phyloP scores from a whole-genome alignment of 2,797 vertebrate genomes.

The Melanotaenia boesemani region DNA sequence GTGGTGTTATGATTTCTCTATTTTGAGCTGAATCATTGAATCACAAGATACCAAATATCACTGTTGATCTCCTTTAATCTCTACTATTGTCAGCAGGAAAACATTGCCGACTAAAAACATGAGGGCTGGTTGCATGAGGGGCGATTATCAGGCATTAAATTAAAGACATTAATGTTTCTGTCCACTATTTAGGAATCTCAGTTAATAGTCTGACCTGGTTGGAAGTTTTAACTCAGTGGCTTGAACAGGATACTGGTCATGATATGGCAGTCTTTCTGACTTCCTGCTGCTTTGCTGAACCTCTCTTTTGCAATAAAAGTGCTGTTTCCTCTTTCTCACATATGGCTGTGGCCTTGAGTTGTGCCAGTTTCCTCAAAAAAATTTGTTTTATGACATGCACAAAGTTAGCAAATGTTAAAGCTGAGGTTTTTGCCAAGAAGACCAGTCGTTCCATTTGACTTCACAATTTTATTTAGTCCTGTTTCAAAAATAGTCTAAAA shows the following conservation, averaged over 20 bases:
- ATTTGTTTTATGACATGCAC: not conserved
- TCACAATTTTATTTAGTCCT: not conserved
- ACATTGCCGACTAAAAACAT: not conserved
- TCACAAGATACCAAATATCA: not conserved
- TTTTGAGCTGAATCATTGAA: not conserved
- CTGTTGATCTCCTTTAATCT: not conserved
- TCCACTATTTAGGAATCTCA: not conserved
- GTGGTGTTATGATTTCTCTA: not conserved
- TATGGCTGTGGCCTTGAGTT: not conserved
- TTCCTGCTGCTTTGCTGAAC: conserved; percentile 53
- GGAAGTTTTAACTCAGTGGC: conserved; percentile 11
- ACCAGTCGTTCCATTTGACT: not conserved
- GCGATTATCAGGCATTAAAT: not conserved
- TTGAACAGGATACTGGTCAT: conserved; percentile 33
- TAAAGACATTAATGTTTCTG: not conserved
- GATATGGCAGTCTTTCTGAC: conserved; percentile 32
- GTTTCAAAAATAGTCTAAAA: conserved; percentile 15
- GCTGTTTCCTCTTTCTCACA: conserved; percentile 66
- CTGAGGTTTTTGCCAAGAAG: not conserved
- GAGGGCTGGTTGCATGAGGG: not conserved
- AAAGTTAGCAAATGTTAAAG: not conserved
- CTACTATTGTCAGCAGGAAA: not conserved
- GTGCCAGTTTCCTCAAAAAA: not conserved
- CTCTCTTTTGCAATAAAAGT: conserved; percentile 64
- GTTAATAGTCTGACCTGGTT: not conserved